Base-by-base conservation (phyloP, 2,797 vertebrate species). In the Enteromius mattozi region DNA sequence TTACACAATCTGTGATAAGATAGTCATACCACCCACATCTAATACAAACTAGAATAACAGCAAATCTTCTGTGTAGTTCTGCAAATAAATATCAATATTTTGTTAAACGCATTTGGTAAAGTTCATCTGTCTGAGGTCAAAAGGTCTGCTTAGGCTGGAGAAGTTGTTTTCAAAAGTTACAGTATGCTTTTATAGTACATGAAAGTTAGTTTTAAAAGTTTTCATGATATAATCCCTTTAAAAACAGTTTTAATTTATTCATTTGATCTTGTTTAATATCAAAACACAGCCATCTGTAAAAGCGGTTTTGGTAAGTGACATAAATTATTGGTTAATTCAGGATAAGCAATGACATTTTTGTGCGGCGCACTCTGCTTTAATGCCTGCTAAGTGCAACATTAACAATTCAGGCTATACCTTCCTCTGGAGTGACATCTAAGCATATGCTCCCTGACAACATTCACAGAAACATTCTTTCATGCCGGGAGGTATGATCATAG, bases 371-470 rank as follows among this genome's bases (percentile, higher is more conserved):
- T 72, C 80, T 19, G 45, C 79, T 85, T 80, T 86, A 78, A 85
- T 78, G 79, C 69, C 71, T 66, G 56, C 61, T 76, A 78, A 76
- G 45, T 74, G 77, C 69, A 84, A 49, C 68, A 87, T 86, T 86
- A 83, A 85, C 83, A 59, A 85, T 74, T 81, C 63, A 80, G 75
- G 59, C 78, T 80, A 54, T 76, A 80, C 70, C 61, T 75, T 74
- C 66, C 66, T 85, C 71, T 37, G 61, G 78, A 82, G 75, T 19
- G 77, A 78, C 86, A 74, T 85, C 40, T 21, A 78, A 69, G 85
- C 84, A 72, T 86, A 86, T 86, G 72, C 80, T 83, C 33, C 47
- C 68, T 19, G 72, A 87, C 86, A 85, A 85, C 82, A 71, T 24
- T 19, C 77, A 21, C 72, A 75, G 40, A 61, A 70, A 12, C 72